These are phyloP conservation scores for Podotricha telesiphe DNA, from an alignment of 2,888 invertebrate genomes.

Conservation along the genomic window DNA sequence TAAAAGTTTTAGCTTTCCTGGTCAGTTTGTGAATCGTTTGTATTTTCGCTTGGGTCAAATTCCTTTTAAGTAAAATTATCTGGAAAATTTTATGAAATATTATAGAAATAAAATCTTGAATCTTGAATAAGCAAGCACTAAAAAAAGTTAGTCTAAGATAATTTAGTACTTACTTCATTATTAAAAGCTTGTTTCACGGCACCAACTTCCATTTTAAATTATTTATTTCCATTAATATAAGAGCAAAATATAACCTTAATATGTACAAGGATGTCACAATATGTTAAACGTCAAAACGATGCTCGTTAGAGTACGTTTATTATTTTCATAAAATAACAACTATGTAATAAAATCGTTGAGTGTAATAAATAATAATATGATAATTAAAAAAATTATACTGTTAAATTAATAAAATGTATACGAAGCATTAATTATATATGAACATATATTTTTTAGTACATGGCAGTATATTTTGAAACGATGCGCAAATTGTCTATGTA, in stretches of 20 bases:
- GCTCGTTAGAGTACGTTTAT: not conserved
- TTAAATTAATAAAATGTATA: too few relatives aligned
- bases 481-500: slow-evolving; percentile 10
- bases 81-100: slow-evolving; percentile 50
- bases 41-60: slow-evolving; percentile 71
- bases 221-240: slow-evolving; percentile 1
- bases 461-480: not conserved
- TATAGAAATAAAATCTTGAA: not conserved
- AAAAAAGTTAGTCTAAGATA: not conserved
- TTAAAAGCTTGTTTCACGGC: slow-evolving; percentile 80
- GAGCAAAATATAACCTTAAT: slow-evolving; percentile 12
- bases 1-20: slow-evolving; percentile 71
- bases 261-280: slow-evolving; percentile 3
- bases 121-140: not conserved
- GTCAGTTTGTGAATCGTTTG: slow-evolving; percentile 76
- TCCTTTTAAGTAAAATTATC: slow-evolving; percentile 73
- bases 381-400: too few relatives aligned
- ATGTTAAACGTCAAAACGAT: not conserved
- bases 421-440: too few relatives aligned
- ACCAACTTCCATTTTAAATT: slow-evolving; percentile 71
- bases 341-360: not conserved
- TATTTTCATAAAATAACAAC: not conserved
- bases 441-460: too few relatives aligned
- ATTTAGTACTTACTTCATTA: slow-evolving; percentile 63
- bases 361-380: too few relatives aligned